These are phyloP conservation scores for Protophormia terraenovae DNA, from an alignment of 2,888 invertebrate species.

Conservation along the genomic window DNA sequence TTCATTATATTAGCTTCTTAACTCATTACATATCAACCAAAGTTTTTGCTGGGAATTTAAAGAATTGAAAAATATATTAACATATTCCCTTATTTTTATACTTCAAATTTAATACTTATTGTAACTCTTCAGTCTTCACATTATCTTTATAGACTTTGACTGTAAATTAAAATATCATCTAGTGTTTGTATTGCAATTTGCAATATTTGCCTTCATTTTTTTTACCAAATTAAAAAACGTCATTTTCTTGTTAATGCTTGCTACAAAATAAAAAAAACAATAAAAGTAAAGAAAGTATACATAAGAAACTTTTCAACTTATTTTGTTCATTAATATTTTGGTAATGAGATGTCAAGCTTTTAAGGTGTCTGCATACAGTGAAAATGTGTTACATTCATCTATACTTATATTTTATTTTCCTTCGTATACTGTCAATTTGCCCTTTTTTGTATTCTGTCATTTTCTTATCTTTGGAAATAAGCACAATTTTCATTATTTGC, in stretches of 20 bases:
- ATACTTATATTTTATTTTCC: neutral
- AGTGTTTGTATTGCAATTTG: neutral
- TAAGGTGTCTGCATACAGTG: neutral
- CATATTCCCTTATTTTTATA: too few species aligned
- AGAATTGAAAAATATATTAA: too few species aligned
- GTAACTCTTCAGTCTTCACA: too few species aligned
- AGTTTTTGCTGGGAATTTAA: too few species aligned
- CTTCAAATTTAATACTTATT: too few species aligned
- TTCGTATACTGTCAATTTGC: neutral
- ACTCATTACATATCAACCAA: too few species aligned
- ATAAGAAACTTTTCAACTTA: neutral
- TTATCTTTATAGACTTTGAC: neutral
- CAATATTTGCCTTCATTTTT: neutral
- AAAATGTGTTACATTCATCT: neutral
- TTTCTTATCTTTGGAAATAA: constrained; percentile 12
- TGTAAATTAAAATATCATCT: neutral
- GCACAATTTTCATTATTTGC: constrained; percentile 33
- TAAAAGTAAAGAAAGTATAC: neutral
- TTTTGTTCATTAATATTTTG: constrained; percentile 15
- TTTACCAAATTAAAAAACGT: neutral
- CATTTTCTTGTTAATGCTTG: neutral
- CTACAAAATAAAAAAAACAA: neutral
- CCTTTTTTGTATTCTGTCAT: neutral
- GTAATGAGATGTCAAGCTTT: neutral
- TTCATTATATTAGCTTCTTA: too few species aligned